Evolutionary conservation across 2,888 invertebrate species (phyloP).

Genomic region (Lagria hirta): DNA sequence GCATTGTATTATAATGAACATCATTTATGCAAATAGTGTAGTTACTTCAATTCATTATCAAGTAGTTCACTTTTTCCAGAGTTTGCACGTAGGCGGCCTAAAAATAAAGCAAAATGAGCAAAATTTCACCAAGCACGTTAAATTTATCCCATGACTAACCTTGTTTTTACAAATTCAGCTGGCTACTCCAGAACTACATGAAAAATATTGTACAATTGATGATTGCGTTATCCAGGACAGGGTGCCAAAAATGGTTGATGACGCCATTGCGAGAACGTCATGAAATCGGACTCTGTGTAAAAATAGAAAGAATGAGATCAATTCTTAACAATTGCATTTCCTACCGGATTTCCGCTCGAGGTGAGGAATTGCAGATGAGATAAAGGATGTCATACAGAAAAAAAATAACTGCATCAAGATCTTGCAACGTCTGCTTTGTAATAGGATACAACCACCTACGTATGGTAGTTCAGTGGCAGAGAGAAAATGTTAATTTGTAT

Average conservation of each 20-base stretch:
- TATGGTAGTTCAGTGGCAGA: too few relatives aligned
- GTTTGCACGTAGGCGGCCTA: slow-evolving; percentile 1
- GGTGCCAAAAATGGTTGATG: slow-evolving; percentile 18
- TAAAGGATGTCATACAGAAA: too few relatives aligned
- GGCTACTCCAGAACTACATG: slow-evolving; percentile 3
- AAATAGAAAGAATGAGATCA: neutral
- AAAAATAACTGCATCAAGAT: too few relatives aligned
- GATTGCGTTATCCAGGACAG: slow-evolving; percentile 1
- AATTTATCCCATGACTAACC: slow-evolving; percentile 15
- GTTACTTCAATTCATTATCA: too few relatives aligned
- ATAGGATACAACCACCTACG: too few relatives aligned
- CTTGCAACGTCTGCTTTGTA: too few relatives aligned
- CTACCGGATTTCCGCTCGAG: slow-evolving; percentile 22
- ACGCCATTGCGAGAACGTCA: slow-evolving; percentile 14
- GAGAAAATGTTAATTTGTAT: too few relatives aligned
- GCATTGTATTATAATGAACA: too few relatives aligned
- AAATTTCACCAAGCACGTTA: slow-evolving; percentile 13
- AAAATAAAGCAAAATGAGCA: slow-evolving; percentile 14
- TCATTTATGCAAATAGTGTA: too few relatives aligned
- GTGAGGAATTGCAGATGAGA: too few relatives aligned
- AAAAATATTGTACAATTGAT: slow-evolving; percentile 18
- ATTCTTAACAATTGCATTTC: too few relatives aligned
- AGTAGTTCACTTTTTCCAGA: too few relatives aligned
- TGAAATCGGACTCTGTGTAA: slow-evolving; percentile 6
- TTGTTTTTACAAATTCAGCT: slow-evolving; percentile 9